These are phyloP conservation scores for Jaculus jaculus DNA, from an alignment of 2,113 vertebrate species.

Conservation along the genomic window DNA sequence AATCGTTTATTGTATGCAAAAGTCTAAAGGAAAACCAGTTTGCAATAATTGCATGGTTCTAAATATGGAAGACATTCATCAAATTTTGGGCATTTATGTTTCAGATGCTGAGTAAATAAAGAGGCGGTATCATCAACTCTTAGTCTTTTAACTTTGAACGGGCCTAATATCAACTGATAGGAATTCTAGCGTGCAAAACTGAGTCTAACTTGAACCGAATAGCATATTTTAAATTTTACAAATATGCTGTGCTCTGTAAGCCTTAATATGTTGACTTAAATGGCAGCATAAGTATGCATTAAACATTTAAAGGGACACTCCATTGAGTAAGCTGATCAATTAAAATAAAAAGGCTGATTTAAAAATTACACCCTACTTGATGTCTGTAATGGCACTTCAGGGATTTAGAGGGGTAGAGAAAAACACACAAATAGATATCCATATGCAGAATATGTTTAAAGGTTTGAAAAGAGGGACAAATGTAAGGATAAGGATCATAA, in stretches of 20 bases:
- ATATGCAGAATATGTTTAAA: background rate
- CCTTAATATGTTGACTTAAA: background rate
- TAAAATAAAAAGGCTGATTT: background rate
- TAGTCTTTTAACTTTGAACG: background rate
- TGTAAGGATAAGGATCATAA: background rate
- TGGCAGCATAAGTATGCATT: background rate
- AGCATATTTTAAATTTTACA: conserved; percentile 7
- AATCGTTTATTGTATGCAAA: background rate
- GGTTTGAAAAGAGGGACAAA: background rate
- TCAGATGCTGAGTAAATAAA: background rate
- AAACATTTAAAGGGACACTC: background rate
- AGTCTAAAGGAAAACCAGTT: background rate
- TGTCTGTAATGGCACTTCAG: background rate
- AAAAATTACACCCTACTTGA: background rate
- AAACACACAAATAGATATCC: background rate
- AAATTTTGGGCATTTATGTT: background rate
- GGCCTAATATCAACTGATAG: background rate
- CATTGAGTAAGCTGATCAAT: background rate
- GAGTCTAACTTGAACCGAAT: background rate
- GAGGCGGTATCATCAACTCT: background rate
- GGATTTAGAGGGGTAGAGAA: background rate
- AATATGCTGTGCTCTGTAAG: background rate
- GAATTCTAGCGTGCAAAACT: background rate
- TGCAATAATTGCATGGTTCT: background rate
- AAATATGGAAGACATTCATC: background rate